phyloP scores from a whole-genome alignment of 2,113 vertebrate species.

The Podiceps cristatus region DNA sequence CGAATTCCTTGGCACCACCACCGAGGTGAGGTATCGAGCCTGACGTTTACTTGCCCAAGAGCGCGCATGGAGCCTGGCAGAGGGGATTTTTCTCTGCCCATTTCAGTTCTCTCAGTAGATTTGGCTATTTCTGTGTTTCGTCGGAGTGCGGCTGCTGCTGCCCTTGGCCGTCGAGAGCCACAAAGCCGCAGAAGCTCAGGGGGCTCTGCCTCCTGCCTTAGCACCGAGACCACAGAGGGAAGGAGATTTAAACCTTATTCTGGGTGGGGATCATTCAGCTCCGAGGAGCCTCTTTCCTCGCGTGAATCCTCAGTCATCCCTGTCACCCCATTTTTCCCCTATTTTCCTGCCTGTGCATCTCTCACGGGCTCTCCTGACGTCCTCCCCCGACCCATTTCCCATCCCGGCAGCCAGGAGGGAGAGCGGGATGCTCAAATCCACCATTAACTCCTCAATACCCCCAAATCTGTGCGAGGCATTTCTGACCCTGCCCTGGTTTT shows the following conservation, averaged over 20 bases:
- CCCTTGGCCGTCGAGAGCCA: not conserved
- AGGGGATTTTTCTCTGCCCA: not conserved
- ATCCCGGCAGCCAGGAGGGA: not conserved
- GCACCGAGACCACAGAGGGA: not conserved
- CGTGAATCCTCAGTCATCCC: not conserved
- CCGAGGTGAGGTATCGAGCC: accelerated
- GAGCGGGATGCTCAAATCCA: not conserved
- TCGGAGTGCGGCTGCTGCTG: accelerated
- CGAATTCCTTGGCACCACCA: not conserved
- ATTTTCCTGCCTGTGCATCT: not conserved
- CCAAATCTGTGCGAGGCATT: accelerated
- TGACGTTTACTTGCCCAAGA: not conserved
- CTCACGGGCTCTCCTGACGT: not conserved
- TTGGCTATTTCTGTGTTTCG: not conserved
- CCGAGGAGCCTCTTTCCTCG: not conserved
- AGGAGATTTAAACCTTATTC: not conserved
- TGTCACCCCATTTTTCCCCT: not conserved
- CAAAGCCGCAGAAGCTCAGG: accelerated
- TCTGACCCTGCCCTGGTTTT: not conserved
- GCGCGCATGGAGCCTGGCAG: accelerated
- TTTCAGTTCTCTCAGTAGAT: not conserved
- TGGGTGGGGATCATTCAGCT: not conserved
- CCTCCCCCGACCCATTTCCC: not conserved
- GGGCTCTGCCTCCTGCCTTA: not conserved
- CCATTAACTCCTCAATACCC: accelerated